These are phyloP conservation scores for Pyralis farinalis DNA, from an alignment of 2,888 invertebrate genomes.

Conservation along the genomic window DNA sequence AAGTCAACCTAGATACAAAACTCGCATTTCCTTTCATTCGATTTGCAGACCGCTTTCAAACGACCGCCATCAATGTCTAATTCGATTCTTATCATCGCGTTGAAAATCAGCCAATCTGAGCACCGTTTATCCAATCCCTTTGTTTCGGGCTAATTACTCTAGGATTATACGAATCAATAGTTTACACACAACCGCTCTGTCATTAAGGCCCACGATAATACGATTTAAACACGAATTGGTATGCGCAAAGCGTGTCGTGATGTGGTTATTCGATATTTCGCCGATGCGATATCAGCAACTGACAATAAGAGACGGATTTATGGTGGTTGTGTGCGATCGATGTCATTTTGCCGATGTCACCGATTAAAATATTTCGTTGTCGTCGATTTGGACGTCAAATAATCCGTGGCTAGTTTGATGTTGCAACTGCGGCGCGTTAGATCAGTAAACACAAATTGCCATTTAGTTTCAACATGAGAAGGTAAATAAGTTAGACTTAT, in stretches of 20 bases:
- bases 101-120: not conserved
- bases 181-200: slow-evolving; percentile 40
- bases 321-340: slow-evolving; percentile 27
- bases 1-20: no score
- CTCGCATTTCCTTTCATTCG: not conserved
- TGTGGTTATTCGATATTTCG: slow-evolving; percentile 53
- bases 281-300: slow-evolving; percentile 41
- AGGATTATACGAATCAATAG: slow-evolving; percentile 48
- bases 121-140: slow-evolving; percentile 2
- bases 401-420: not conserved
- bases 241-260: slow-evolving; percentile 45
- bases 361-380: slow-evolving; percentile 3
- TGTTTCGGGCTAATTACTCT: slow-evolving; percentile 11
- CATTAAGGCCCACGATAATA: slow-evolving; percentile 48
- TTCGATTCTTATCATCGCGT: not conserved
- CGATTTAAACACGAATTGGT: slow-evolving; percentile 51
- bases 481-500: no score
- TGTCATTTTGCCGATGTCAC: slow-evolving; percentile 13
- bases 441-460: not conserved
- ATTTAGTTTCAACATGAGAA: no score
- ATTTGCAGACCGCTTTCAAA: not conserved
- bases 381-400: not conserved
- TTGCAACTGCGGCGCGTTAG: slow-evolving; percentile 3
- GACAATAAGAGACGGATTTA: slow-evolving; percentile 55
- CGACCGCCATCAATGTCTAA: not conserved